Conservation (phyloP, 1,140 invertebrate genomes). For the Ooceraea biroi region DNA sequence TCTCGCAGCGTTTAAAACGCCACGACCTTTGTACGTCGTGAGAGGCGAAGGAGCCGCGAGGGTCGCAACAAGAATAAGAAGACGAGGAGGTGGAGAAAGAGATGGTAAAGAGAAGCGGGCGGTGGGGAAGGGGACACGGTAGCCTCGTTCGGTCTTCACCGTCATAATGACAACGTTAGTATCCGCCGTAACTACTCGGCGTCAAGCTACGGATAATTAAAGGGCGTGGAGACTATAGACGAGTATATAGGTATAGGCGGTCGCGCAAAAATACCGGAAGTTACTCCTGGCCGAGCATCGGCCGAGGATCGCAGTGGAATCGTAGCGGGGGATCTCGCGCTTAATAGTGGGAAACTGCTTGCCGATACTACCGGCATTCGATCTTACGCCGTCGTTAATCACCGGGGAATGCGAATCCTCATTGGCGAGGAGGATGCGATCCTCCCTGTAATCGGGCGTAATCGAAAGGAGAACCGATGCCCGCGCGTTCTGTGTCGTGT, state of each 20-base stretch:
- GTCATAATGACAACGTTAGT: constrained; percentile 68
- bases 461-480: constrained; percentile 3
- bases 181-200: constrained; percentile 39
- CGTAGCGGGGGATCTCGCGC: constrained; percentile 24
- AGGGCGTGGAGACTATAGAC: constrained; percentile 67
- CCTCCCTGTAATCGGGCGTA: constrained; percentile 20
- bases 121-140: constrained; percentile 11
- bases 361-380: constrained; percentile 40
- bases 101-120: background rate
- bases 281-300: constrained; percentile 14
- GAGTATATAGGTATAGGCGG: constrained; percentile 36
- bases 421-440: constrained; percentile 27
- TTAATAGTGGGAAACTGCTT: constrained; percentile 55
- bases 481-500: background rate
- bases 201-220: constrained; percentile 70
- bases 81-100: background rate
- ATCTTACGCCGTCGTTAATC: constrained; percentile 48
- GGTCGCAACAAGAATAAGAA: constrained; percentile 20
- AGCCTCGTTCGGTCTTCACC: constrained; percentile 49
- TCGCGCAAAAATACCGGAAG: constrained; percentile 61
- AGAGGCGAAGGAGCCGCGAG: constrained; percentile 25
- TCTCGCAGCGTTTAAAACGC: constrained; percentile 28
- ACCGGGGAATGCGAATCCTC: constrained; percentile 40
- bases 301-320: constrained; percentile 17
- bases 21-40: constrained; percentile 55